phyloP scores from a whole-genome alignment of 92 coral and sea anemone species.

The Epizoanthus ramosus region DNA sequence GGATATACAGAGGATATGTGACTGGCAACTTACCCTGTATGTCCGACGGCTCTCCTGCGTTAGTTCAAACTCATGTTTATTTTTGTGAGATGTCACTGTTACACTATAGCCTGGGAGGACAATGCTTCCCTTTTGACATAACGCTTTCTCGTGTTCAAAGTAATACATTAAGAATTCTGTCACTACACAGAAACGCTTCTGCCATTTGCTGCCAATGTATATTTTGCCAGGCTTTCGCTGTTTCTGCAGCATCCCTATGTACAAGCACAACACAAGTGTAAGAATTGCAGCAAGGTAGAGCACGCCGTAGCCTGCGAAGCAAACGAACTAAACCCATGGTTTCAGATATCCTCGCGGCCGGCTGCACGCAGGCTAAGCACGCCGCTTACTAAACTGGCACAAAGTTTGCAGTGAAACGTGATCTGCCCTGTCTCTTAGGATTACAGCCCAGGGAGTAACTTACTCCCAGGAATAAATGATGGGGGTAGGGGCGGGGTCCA shows the following conservation, averaged over 20 bases:
- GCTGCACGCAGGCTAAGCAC: no score
- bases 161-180: constrained; percentile 80
- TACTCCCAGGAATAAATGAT: no score
- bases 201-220: constrained; percentile 73
- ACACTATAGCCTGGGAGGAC: constrained; percentile 76
- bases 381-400: no score
- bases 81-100: constrained; percentile 43
- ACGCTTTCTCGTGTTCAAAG: constrained; percentile 60
- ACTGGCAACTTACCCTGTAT: constrained; percentile 62
- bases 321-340: no score
- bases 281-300: neutral
- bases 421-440: no score
- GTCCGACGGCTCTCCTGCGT: constrained; percentile 61
- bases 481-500: no score
- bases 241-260: constrained; percentile 74
- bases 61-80: constrained; percentile 60
- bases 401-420: no score
- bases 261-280: neutral
- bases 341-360: no score
- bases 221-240: constrained; percentile 75
- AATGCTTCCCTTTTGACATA: constrained; percentile 77
- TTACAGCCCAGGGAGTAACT: no score
- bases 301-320: no score
- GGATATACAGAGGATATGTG: neutral
- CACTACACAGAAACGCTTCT: constrained; percentile 84